Conservation (phyloP, 2,797 vertebrate genomes). For the Pseudomugil tenellus region DNA sequence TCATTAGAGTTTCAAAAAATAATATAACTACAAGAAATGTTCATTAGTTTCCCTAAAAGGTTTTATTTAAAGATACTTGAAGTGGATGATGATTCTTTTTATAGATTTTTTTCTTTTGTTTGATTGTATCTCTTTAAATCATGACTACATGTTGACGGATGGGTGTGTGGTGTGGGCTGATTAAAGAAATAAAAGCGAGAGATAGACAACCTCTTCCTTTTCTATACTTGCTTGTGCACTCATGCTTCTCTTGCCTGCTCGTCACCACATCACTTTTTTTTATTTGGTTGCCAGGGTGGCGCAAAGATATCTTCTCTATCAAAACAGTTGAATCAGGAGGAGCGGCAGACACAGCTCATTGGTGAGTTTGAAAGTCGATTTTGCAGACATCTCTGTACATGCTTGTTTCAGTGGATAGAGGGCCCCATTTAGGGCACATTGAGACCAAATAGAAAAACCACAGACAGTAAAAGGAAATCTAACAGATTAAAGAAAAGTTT, state of each 20-base stretch:
- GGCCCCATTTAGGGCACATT: constrained; percentile 14
- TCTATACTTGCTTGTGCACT: constrained; percentile 12
- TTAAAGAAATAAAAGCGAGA: background rate
- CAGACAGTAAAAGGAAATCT: constrained; percentile 35
- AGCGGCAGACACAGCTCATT: constrained; percentile 69
- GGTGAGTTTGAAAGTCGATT: constrained; percentile 88
- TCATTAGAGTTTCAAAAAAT: background rate
- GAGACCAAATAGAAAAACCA: constrained; percentile 33
- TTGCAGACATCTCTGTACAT: background rate
- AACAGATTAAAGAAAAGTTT: constrained; percentile 4
- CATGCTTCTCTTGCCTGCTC: constrained; percentile 48
- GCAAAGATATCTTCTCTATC: constrained; percentile 73
- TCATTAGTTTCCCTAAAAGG: background rate
- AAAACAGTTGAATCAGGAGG: constrained; percentile 77
- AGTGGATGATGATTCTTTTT: background rate
- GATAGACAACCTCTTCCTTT: constrained; percentile 5
- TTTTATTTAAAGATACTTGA: background rate
- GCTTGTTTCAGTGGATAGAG: constrained; percentile 12
- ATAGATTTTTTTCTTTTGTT: background rate
- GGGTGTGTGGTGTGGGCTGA: constrained; percentile 3
- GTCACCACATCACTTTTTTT: constrained; percentile 41
- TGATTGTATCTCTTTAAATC: background rate
- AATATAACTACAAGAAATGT: background rate
- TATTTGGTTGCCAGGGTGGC: constrained; percentile 84
- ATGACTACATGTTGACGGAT: background rate